Evolutionary conservation across 2,888 invertebrate species (phyloP).

Genomic region (Dicranocentrus wangi): DNA sequence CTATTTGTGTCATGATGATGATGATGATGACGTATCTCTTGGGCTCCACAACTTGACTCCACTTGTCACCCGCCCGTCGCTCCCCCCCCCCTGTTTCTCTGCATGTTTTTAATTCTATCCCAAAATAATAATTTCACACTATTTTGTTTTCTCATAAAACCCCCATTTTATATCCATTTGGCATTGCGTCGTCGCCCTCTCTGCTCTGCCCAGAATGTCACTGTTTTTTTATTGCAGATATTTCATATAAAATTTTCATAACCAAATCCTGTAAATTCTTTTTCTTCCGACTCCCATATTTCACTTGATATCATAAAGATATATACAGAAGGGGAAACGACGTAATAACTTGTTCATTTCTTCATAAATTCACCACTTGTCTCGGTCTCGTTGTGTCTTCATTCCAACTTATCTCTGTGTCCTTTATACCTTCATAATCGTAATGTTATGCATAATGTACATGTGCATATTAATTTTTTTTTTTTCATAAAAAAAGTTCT

Average conservation of each 20-base stretch:
- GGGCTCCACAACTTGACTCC: too few relatives aligned
- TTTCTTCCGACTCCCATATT: too few relatives aligned
- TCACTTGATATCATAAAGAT: constrained; percentile 33
- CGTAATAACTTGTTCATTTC: constrained; percentile 21
- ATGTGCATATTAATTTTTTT: constrained; percentile 58
- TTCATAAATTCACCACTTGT: neutral
- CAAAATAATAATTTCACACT: too few relatives aligned
- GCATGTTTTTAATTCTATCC: too few relatives aligned
- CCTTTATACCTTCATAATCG: constrained; percentile 8
- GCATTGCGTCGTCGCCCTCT: too few relatives aligned
- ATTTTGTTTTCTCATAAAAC: too few relatives aligned
- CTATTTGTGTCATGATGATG: too few relatives aligned
- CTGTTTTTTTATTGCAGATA: constrained; percentile 11
- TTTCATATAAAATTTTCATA: neutral
- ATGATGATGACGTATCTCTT: too few relatives aligned
- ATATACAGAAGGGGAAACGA: constrained; percentile 4
- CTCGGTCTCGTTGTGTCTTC: constrained; percentile 23
- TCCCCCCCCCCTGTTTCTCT: too few relatives aligned
- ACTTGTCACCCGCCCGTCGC: too few relatives aligned
- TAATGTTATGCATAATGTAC: constrained; percentile 38
- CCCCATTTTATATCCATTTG: too few relatives aligned
- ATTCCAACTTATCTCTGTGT: constrained; percentile 11
- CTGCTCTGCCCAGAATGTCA: too few relatives aligned
- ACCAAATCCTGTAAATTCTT: neutral
- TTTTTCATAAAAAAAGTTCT: constrained; percentile 10